Percentiles rank a stretch among this genome's conserved stretches.
These are phyloP conservation scores for Ricordea florida DNA, from an alignment of 92 coral and sea anemone genomes.

Conservation along the genomic window DNA sequence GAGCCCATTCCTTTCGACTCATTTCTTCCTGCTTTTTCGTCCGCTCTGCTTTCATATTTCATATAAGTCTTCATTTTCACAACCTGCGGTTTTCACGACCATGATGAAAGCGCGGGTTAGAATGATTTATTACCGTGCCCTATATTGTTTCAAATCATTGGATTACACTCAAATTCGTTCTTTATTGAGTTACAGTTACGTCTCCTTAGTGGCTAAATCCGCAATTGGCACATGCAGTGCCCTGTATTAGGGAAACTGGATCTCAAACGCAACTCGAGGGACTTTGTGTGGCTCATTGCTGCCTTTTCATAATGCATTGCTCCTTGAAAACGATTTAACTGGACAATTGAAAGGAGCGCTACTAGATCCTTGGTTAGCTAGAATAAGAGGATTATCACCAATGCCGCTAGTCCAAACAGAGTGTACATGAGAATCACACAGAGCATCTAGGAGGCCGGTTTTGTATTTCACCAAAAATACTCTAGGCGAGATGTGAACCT, in stretches of 20 bases:
- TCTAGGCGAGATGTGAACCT: too few species aligned
- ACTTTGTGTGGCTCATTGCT: too few species aligned
- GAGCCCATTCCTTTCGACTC: too few species aligned
- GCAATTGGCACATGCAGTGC: background rate
- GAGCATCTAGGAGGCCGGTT: background rate
- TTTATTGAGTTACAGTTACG: constrained; percentile 6
- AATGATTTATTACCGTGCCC: constrained; percentile 55
- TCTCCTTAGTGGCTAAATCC: background rate
- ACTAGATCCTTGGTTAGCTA: background rate
- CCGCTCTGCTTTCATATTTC: background rate
- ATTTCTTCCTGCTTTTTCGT: too few species aligned
- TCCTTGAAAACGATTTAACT: too few species aligned
- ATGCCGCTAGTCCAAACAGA: constrained; percentile 4
- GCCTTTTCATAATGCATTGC: too few species aligned
- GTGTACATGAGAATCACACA: background rate
- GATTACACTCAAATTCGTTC: constrained; percentile 20
- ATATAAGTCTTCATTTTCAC: background rate
- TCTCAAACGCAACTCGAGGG: background rate
- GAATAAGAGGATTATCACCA: constrained; percentile 8
- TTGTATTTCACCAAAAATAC: constrained; percentile 23
- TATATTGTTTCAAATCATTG: constrained; percentile 36
- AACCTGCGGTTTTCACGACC: constrained; percentile 23
- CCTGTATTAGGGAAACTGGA: background rate
- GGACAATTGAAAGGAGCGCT: too few species aligned
- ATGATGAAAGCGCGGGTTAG: constrained; percentile 29